phyloP scores from a whole-genome alignment of 2,113 vertebrate species.

The Phasianus colchicus region DNA sequence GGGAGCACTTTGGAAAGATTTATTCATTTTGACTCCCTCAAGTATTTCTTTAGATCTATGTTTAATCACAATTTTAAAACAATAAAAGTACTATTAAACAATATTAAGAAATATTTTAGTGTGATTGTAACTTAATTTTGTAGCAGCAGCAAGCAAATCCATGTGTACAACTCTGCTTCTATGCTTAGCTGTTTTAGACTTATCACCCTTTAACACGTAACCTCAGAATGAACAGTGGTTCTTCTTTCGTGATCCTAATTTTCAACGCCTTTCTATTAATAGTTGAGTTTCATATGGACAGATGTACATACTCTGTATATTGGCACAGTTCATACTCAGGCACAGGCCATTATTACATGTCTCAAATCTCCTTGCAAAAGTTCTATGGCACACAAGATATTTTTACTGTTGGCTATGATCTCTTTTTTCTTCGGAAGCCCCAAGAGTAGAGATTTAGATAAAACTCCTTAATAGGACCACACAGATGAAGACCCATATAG shows the following conservation, averaged over 20 bases:
- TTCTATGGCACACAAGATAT: neutral
- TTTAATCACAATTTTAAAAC: neutral
- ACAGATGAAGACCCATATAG: neutral
- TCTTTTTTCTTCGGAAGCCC: conserved; percentile 24
- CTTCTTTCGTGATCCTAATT: neutral
- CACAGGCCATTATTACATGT: neutral
- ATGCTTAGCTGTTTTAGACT: neutral
- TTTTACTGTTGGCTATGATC: conserved; percentile 44
- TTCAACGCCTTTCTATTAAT: neutral
- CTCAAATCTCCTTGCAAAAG: conserved; percentile 1
- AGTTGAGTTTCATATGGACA: neutral
- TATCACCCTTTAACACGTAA: neutral
- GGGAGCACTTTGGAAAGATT: neutral
- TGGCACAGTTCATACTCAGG: neutral
- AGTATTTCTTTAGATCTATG: conserved; percentile 31
- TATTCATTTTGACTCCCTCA: neutral
- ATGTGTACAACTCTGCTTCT: neutral
- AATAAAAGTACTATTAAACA: neutral
- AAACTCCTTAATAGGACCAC: conserved; percentile 60
- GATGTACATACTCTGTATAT: neutral
- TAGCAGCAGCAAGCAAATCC: conserved; percentile 6
- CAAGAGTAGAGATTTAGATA: conserved; percentile 51
- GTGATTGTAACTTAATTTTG: neutral
- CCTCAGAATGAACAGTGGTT: neutral
- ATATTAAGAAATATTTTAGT: neutral